Percentiles rank a stretch among this genome's conserved stretches.
Evolutionary conservation across 2,113 vertebrate genomes (phyloP).

Genomic region (Centrocercus urophasianus): DNA sequence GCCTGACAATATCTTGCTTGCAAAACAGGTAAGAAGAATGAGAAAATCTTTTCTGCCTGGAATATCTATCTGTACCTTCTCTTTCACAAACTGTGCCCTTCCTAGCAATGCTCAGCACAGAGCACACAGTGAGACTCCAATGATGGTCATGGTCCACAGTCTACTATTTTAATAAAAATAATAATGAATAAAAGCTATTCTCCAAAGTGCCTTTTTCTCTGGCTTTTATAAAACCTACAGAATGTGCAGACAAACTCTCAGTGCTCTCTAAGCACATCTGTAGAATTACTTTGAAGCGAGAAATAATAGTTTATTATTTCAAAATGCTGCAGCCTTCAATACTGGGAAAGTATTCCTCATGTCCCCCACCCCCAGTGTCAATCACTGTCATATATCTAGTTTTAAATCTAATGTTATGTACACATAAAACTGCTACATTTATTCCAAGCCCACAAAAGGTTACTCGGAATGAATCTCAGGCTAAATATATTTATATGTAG

Average conservation of each 20-base stretch:
- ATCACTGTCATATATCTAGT: slow-evolving; percentile 25
- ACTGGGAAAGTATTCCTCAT: neutral
- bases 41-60: neutral
- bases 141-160: neutral
- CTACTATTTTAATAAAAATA: neutral
- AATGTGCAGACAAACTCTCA: neutral
- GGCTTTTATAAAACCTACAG: neutral
- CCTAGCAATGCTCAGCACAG: neutral
- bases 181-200: neutral
- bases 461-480: slow-evolving; percentile 34
- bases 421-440: slow-evolving; percentile 26
- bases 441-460: slow-evolving; percentile 51
- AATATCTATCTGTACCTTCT: neutral
- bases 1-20: neutral
- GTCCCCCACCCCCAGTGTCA: neutral
- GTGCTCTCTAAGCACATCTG: neutral
- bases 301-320: slow-evolving; percentile 45
- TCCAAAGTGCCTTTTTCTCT: slow-evolving; percentile 3
- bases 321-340: neutral
- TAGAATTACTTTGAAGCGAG: slow-evolving; percentile 33
- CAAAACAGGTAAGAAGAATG: neutral
- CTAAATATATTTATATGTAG: slow-evolving; percentile 65
- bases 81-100: neutral
- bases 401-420: slow-evolving; percentile 45
- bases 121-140: neutral